Percentiles rank a stretch among this genome's conserved stretches.
Conservation (phyloP, 2,113 vertebrate species). For the Indicator maculatus region DNA sequence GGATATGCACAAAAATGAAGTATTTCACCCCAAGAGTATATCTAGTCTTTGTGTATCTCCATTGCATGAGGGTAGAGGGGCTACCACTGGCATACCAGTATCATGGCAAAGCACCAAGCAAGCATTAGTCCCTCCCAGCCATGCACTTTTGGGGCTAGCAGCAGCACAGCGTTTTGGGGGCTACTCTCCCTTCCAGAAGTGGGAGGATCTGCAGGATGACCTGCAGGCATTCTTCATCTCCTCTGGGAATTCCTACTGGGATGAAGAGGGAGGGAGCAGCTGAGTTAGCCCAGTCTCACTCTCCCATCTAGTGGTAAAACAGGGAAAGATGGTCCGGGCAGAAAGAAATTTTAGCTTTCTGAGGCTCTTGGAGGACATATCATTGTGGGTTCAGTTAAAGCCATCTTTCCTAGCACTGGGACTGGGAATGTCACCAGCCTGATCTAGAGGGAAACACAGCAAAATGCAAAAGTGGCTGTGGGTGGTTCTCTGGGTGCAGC, state of each 20-base stretch:
- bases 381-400: neutral
- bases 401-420: neutral
- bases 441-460: neutral
- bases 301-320: conserved; percentile 66
- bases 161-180: neutral
- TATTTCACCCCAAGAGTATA: neutral
- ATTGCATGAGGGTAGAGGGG: neutral
- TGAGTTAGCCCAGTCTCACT: conserved; percentile 28
- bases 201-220: neutral
- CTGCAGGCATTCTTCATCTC: neutral
- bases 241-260: neutral
- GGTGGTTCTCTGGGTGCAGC: accelerated
- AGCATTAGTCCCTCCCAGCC: accelerated
- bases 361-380: neutral
- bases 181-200: neutral
- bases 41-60: neutral
- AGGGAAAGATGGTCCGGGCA: neutral
- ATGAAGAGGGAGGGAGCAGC: neutral
- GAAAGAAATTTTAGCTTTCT: accelerated
- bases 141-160: neutral
- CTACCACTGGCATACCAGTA: accelerated
- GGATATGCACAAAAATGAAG: neutral
- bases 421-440: neutral
- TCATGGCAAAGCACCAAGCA: neutral
- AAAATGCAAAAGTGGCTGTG: neutral